Evolutionary conservation across 2,888 invertebrate genomes (phyloP).

Genomic region (Brachycybe producta): DNA sequence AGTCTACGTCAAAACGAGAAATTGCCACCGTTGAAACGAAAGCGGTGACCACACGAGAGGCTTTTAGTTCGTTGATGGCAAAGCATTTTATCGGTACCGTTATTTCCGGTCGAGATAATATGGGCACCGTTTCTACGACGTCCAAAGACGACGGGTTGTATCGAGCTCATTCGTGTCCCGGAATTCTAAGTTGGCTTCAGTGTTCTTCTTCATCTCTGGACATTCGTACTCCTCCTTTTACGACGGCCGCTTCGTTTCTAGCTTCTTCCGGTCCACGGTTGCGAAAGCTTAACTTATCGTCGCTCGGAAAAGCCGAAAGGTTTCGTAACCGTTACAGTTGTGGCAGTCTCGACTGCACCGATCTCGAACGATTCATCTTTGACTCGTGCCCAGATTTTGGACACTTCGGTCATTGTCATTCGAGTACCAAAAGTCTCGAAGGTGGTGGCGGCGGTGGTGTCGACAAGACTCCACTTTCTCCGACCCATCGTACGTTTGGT

Average conservation of each 20-base stretch:
- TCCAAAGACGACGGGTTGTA: conserved; percentile 25
- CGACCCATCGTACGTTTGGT: conserved; percentile 10
- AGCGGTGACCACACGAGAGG: too few species aligned
- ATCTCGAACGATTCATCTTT: conserved; percentile 12
- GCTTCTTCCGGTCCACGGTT: conserved; percentile 2
- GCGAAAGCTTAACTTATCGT: not conserved
- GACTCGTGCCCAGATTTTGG: conserved; percentile 19
- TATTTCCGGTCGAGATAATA: too few species aligned
- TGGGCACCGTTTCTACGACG: not conserved
- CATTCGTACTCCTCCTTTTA: not conserved
- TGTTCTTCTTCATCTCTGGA: not conserved
- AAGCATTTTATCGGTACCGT: too few species aligned
- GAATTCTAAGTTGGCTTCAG: conserved; percentile 23
- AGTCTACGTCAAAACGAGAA: too few species aligned
- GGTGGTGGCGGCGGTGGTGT: not conserved
- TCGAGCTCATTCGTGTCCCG: conserved; percentile 28
- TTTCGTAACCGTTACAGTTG: conserved; percentile 23
- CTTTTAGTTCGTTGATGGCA: too few species aligned
- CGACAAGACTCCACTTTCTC: conserved; percentile 4
- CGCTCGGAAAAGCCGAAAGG: not conserved
- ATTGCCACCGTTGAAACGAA: too few species aligned
- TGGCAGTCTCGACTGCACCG: conserved; percentile 22
- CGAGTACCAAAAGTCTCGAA: not conserved
- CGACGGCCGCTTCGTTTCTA: not conserved
- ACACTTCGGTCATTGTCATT: conserved; percentile 12